Evolutionary conservation across 2,113 vertebrate species (phyloP).

Genomic region (Macheiramphus alcinus): DNA sequence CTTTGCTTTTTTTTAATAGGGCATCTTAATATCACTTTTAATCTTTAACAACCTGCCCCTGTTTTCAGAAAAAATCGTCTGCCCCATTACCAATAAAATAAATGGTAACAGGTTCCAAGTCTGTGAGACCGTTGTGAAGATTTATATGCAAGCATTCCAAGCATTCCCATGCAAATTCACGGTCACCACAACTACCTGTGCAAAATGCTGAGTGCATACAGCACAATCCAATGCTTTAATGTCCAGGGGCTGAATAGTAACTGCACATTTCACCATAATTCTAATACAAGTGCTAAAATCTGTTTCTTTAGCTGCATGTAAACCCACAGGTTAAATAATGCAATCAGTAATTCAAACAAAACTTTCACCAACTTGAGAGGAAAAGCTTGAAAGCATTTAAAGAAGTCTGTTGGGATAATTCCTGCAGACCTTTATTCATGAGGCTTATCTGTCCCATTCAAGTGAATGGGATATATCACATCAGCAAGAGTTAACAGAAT

Average conservation of each 20-base stretch:
- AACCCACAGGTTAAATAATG: background rate
- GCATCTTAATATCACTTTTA: background rate
- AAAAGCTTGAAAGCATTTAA: background rate
- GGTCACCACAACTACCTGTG: background rate
- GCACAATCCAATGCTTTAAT: background rate
- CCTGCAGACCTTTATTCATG: background rate
- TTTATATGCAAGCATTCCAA: background rate
- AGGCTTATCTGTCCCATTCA: background rate
- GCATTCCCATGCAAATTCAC: background rate
- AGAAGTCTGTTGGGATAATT: background rate
- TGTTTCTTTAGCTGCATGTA: background rate
- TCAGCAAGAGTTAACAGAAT: background rate
- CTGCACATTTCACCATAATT: background rate
- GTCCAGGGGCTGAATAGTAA: background rate
- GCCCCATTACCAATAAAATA: background rate
- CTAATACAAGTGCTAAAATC: background rate
- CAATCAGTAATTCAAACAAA: background rate
- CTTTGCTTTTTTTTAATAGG: background rate
- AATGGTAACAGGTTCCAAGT: background rate
- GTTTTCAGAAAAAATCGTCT: background rate
- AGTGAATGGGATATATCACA: background rate
- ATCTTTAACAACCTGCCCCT: background rate
- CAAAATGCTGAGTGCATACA: background rate
- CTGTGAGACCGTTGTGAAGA: background rate
- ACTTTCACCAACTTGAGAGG: background rate